Evolutionary conservation across 2,888 invertebrate genomes (phyloP).

Genomic region (Alentia gelatinosa): DNA sequence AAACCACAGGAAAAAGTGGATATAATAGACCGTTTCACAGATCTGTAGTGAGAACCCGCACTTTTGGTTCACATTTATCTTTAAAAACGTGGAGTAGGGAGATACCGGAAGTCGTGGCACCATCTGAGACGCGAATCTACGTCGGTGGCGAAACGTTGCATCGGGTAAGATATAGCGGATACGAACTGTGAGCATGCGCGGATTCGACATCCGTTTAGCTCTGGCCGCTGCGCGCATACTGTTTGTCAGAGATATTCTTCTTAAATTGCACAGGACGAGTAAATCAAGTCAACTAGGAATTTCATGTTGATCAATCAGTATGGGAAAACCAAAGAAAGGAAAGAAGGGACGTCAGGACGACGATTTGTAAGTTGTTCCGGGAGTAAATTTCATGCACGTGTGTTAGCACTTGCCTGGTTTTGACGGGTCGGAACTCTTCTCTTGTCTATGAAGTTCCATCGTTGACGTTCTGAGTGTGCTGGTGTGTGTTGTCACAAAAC

Average conservation of each 20-base stretch:
- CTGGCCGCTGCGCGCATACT: background rate
- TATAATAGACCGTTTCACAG: no score
- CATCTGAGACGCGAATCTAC: no score
- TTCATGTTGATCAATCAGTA: slow-evolving; percentile 57
- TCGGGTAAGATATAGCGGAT: no score
- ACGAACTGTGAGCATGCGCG: no score
- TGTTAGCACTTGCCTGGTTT: background rate
- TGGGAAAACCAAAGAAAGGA: slow-evolving; percentile 77
- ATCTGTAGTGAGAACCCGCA: no score
- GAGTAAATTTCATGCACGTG: slow-evolving; percentile 25
- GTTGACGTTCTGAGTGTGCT: background rate
- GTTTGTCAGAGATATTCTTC: background rate
- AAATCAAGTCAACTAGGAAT: background rate
- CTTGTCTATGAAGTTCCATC: background rate
- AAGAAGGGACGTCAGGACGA: slow-evolving; percentile 69
- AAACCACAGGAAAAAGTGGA: no score
- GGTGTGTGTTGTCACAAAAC: background rate
- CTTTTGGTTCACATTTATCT: no score
- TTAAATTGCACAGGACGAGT: background rate
- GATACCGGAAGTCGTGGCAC: no score
- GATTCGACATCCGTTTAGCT: background rate
- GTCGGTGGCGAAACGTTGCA: no score
- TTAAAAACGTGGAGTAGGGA: no score
- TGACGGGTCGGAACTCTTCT: background rate
- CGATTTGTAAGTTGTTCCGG: slow-evolving; percentile 63